Evolutionary conservation across 2,113 vertebrate genomes (phyloP).

Genomic region (Laticauda colubrina): DNA sequence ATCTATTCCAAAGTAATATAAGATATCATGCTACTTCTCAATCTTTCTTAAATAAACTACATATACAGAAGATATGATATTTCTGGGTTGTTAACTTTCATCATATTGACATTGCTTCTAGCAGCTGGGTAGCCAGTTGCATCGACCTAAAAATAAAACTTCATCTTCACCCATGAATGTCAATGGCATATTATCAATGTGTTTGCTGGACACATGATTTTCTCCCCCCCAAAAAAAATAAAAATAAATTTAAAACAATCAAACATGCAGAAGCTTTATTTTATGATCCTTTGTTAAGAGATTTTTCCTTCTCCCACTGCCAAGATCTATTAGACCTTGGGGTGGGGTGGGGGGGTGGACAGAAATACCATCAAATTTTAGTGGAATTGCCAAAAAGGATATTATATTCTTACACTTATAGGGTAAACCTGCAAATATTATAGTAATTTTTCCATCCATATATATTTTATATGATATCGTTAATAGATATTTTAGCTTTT

Average conservation of each 20-base stretch:
- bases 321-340: not conserved
- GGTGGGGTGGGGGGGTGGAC: fast-evolving
- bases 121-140: slow-evolving; percentile 15
- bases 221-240: slow-evolving; percentile 9
- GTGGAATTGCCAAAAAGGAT: slow-evolving; percentile 15
- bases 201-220: slow-evolving; percentile 7
- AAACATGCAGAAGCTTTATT: slow-evolving; percentile 12
- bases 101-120: not conserved
- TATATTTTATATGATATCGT: not conserved
- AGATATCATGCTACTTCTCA: not conserved
- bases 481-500: not conserved
- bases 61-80: not conserved
- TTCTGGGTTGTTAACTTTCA: not conserved
- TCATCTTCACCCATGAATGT: not conserved
- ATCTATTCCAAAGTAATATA: slow-evolving; percentile 4
- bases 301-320: slow-evolving; percentile 4
- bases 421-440: slow-evolving; percentile 25
- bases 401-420: slow-evolving; percentile 1
- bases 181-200: not conserved
- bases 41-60: not conserved
- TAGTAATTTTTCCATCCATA: not conserved
- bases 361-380: not conserved
- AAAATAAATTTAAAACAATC: not conserved
- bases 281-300: not conserved
- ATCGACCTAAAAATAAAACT: not conserved